phyloP scores from a whole-genome alignment of 2,113 vertebrate genomes.

The Corydoras sp. region DNA sequence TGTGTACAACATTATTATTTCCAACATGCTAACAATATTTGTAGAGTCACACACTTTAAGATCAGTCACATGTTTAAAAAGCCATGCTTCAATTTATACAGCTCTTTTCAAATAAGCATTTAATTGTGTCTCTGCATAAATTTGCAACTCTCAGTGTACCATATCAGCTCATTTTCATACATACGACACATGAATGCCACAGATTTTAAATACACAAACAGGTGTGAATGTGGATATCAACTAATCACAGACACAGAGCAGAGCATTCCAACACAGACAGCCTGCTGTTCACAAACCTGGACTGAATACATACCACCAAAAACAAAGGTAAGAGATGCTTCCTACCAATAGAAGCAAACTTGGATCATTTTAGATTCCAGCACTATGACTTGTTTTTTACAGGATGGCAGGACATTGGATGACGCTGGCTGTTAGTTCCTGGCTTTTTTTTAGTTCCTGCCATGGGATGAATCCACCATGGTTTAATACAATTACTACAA shows the following conservation, averaged over 20 bases:
- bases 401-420: constrained; percentile 45
- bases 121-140: neutral
- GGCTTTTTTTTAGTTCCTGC: constrained; percentile 19
- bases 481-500: constrained; percentile 52
- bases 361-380: neutral
- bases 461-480: constrained; percentile 33
- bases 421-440: constrained; percentile 48
- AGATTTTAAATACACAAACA: constrained; percentile 27
- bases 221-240: neutral
- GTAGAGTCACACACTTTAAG: neutral
- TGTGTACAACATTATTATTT: neutral
- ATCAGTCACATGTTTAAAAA: no score
- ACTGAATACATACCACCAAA: no score
- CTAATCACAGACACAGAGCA: neutral
- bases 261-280: neutral
- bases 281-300: neutral
- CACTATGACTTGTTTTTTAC: neutral
- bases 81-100: no score
- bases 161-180: constrained; percentile 29
- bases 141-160: neutral
- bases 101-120: neutral
- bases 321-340: no score
- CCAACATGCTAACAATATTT: neutral
- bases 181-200: constrained; percentile 12
- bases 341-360: neutral